phyloP scores from a whole-genome alignment of 2,797 vertebrate species.

The Gymnoscopelus microlampas region DNA sequence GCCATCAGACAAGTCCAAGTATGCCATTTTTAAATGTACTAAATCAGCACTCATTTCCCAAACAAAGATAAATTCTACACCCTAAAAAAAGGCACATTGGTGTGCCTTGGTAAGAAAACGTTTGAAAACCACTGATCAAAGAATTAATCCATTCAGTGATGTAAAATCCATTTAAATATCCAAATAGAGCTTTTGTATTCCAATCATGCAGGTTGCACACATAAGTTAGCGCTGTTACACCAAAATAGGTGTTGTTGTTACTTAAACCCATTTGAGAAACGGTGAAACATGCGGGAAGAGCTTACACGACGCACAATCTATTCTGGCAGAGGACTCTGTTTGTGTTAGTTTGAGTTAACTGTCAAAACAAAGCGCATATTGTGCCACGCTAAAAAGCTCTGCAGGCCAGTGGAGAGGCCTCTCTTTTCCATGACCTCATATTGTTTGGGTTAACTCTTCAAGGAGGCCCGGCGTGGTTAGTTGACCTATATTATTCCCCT shows the following conservation, averaged over 20 bases:
- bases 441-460: constrained; percentile 68
- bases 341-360: constrained; percentile 58
- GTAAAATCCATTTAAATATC: neutral
- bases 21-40: too few species aligned
- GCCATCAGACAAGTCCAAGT: too few species aligned
- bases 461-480: constrained; percentile 65
- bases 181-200: constrained; percentile 5
- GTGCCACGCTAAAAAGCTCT: constrained; percentile 73
- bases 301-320: constrained; percentile 40
- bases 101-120: too few species aligned
- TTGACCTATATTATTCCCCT: constrained; percentile 67
- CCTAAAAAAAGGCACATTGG: too few species aligned
- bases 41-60: too few species aligned
- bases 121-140: too few species aligned
- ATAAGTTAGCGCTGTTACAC: constrained; percentile 31
- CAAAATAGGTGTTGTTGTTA: constrained; percentile 49
- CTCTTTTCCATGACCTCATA: constrained; percentile 79
- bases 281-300: constrained; percentile 47
- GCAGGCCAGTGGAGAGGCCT: constrained; percentile 65
- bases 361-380: constrained; percentile 77
- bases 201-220: neutral
- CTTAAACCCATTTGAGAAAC: constrained; percentile 35
- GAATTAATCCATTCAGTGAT: neutral
- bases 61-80: too few species aligned
- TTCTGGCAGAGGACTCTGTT: constrained; percentile 57